phyloP scores from a whole-genome alignment of 2,888 invertebrate genomes.

The Yponomeuta plumbellus region DNA sequence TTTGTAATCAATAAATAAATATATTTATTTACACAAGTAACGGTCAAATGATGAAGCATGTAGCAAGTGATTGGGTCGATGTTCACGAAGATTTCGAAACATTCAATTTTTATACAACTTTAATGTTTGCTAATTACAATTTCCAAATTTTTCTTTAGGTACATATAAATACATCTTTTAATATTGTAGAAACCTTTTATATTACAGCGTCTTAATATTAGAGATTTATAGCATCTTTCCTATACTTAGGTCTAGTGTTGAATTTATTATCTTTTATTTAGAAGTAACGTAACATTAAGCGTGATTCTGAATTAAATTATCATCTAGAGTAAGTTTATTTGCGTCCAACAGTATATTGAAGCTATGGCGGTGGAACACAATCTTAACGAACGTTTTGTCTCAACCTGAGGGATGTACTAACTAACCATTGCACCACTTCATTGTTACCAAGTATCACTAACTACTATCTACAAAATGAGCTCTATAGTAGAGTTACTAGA shows the following conservation, averaged over 20 bases:
- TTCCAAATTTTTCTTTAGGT: constrained; percentile 37
- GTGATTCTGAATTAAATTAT: constrained; percentile 17
- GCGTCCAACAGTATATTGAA: constrained; percentile 55
- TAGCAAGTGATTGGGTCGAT: constrained; percentile 51
- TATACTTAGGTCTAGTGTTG: constrained; percentile 15
- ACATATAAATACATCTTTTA: constrained; percentile 66
- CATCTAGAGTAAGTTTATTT: constrained; percentile 7
- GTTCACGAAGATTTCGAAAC: constrained; percentile 49
- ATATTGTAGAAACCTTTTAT: constrained; percentile 55
- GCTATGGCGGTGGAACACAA: constrained; percentile 49
- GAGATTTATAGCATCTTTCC: constrained; percentile 37
- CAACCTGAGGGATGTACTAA: constrained; percentile 53
- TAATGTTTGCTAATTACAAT: constrained; percentile 39
- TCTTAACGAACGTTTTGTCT: constrained; percentile 40
- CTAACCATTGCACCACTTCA: constrained; percentile 68
- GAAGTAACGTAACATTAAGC: constrained; percentile 24
- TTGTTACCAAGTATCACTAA: constrained; percentile 47
- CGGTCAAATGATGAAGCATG: constrained; percentile 56
- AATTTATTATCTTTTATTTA: constrained; percentile 24
- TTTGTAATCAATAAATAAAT: constrained; percentile 70
- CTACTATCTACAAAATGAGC: constrained; percentile 36
- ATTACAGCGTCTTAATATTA: constrained; percentile 47
- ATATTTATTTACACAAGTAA: constrained; percentile 73
- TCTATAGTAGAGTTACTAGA: constrained; percentile 6
- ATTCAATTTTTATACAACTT: constrained; percentile 32